Base-by-base conservation (phyloP, 2,113 vertebrate genomes). In the Gorilla gorilla region DNA sequence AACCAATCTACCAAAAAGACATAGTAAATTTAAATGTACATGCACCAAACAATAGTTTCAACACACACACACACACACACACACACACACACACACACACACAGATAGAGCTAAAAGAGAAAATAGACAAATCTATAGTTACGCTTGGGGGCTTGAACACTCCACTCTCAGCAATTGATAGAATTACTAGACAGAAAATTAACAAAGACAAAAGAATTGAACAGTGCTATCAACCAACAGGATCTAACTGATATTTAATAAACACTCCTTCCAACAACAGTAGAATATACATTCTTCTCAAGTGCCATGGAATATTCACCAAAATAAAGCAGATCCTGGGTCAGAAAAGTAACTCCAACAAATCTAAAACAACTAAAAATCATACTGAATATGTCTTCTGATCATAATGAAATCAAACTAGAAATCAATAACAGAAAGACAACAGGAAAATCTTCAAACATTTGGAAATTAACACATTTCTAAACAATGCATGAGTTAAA, bases 391-490 rank as follows among this genome's bases (percentile, higher is more conserved):
- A 72, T 84, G 27, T 73, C 85, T 93, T 83, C 17, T 73, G 50
- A 79, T 66, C 50, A 85, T 40, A 90, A 27, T 43, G 50, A 89
- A 96, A 85, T 93, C 43, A 85, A 85, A 85, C 68, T 45, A 81
- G 66, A 82, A 89, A 75, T 96, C 35, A 91, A 17, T 70, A 88
- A 84, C 3, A 70, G 66, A 75, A 81, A 73, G 11, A 50, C 40
- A 72, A 82, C 45, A 89, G 27, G 8, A 32, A 57, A 76, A 76
- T 66, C 38, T 57, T 83, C 40, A 96, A 81, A 52, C 57, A 79
- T 68, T 92, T 80, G 22, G n/a, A 80, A 92, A 95, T 95, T 40
- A 61, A 75, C 43, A 88, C 61, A 87, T 80, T 84, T 91, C 40
- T 86, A 84, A 86, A 70, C 6, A 48, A n/a, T 4, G 18, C 8